phyloP scores from a whole-genome alignment of 2,113 vertebrate genomes.

The Pterocles gutturalis region DNA sequence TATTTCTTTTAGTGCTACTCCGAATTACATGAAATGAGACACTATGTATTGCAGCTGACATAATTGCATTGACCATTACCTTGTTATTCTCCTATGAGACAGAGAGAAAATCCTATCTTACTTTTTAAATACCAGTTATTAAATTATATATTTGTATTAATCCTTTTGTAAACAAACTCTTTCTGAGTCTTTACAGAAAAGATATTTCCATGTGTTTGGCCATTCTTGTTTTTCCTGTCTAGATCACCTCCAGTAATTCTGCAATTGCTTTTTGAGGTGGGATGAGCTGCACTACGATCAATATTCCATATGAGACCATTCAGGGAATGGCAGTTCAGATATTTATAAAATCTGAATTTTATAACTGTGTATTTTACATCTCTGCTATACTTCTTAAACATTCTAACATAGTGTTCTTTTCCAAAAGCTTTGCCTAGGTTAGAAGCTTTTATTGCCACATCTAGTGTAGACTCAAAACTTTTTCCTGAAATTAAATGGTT shows the following conservation, averaged over 20 bases:
- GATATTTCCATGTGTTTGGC: neutral
- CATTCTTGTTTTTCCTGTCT: neutral
- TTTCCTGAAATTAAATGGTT: neutral
- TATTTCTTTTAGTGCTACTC: slow-evolving; percentile 44
- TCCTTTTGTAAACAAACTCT: neutral
- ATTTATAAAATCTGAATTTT: neutral
- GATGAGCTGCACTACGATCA: neutral
- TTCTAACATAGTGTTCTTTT: neutral
- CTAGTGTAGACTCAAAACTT: neutral
- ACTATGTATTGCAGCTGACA: slow-evolving; percentile 38
- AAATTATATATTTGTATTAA: neutral
- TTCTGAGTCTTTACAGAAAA: neutral
- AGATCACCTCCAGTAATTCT: neutral
- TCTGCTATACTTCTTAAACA: neutral
- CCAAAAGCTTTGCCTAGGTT: neutral
- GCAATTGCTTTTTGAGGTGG: neutral
- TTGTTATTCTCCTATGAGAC: slow-evolving; percentile 53
- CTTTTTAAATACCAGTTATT: slow-evolving; percentile 50
- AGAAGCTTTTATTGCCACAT: neutral
- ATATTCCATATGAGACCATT: neutral
- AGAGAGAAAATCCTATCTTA: slow-evolving; percentile 22
- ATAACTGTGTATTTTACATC: neutral
- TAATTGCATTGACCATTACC: slow-evolving; percentile 56
- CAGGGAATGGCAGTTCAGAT: neutral
- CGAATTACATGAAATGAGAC: slow-evolving; percentile 25